A percentile compares a stretch with the other conserved stretches of the same genome.
phyloP scores from a whole-genome alignment of 2,888 invertebrate species.

The Eristalis pertinax region DNA sequence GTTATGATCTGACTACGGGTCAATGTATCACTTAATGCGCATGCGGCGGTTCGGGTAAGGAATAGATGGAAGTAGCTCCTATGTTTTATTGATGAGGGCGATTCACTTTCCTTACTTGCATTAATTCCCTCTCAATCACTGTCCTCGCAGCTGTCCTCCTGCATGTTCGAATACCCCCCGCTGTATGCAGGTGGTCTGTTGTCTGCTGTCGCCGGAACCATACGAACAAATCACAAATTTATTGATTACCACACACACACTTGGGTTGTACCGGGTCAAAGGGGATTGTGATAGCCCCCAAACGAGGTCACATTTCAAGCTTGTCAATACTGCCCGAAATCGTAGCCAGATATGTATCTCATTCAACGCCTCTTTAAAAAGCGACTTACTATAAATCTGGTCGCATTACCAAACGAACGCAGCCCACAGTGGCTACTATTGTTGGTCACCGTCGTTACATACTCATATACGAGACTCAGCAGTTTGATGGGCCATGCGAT shows the following conservation, averaged over 20 bases:
- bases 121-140: not conserved
- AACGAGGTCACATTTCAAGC: not conserved
- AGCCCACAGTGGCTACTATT: not conserved
- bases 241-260: not conserved
- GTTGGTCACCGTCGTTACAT: not conserved
- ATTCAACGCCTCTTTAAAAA: not conserved
- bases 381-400: not conserved
- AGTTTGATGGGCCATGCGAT: not conserved
- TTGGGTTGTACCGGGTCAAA: not conserved
- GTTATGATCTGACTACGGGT: conserved; percentile 33
- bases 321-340: not conserved
- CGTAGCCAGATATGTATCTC: not conserved
- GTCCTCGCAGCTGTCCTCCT: not conserved
- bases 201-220: not conserved
- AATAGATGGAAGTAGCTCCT: not conserved
- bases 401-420: not conserved
- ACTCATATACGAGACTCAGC: not conserved
- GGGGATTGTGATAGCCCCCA: not conserved
- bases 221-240: not conserved
- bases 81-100: conserved; percentile 5
- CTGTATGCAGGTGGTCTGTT: not conserved
- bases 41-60: not conserved
- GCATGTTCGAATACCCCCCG: not conserved
- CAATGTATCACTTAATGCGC: conserved; percentile 6
- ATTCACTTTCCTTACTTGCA: not conserved